Evolutionary conservation across 2,113 vertebrate genomes (phyloP).

Genomic region (Bettongia penicillata): DNA sequence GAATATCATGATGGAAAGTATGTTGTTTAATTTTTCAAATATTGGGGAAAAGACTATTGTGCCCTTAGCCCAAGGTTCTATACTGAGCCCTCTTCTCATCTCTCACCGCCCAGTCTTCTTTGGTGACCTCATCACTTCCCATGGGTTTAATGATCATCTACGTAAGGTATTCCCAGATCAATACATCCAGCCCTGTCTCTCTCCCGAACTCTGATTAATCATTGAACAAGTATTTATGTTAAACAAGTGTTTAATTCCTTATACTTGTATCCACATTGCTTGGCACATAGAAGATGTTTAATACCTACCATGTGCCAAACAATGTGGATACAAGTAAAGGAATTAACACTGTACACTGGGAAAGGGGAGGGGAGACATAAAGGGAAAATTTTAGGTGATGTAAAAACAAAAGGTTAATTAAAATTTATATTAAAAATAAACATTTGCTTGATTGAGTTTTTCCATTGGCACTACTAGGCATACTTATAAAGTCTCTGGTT

Average conservation of each 20-base stretch:
- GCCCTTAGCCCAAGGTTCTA: background rate
- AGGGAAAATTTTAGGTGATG: background rate
- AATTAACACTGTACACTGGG: background rate
- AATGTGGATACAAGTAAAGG: background rate
- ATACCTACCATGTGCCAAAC: background rate
- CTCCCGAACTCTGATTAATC: background rate
- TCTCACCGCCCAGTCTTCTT: background rate
- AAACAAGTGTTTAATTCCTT: too few relatives aligned
- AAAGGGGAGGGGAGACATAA: background rate
- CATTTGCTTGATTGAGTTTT: background rate
- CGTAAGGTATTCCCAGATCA: background rate
- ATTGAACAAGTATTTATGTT: background rate
- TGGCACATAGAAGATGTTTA: too few relatives aligned
- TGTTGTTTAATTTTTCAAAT: background rate
- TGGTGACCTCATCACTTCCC: background rate
- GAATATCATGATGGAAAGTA: background rate
- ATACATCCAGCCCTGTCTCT: background rate
- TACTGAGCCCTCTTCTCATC: background rate
- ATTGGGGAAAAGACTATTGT: background rate
- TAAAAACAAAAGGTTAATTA: background rate
- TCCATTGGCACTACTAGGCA: background rate
- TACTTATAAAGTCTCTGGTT: background rate
- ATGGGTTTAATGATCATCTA: background rate
- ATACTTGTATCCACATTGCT: too few relatives aligned
- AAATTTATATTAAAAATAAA: background rate